Conservation (phyloP, 1,140 invertebrate species). For the Cryptotermes secundus region DNA sequence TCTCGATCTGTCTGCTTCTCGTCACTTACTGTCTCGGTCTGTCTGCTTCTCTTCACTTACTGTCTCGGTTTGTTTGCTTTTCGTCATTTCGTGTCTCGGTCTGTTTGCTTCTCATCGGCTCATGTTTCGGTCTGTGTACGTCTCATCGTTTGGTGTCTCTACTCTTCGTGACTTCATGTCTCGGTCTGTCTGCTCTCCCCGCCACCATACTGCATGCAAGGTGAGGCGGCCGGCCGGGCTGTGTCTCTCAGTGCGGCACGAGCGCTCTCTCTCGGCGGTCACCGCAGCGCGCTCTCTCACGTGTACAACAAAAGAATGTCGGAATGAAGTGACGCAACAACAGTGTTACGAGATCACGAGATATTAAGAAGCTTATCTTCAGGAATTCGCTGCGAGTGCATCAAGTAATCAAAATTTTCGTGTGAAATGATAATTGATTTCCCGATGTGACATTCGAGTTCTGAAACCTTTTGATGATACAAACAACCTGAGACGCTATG, state of each 20-base stretch:
- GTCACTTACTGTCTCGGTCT: not conserved
- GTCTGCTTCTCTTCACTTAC: not conserved
- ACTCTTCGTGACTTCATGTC: not conserved
- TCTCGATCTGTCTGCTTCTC: not conserved
- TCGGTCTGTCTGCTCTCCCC: not conserved
- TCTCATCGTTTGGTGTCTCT: not conserved
- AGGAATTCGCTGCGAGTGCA: not conserved
- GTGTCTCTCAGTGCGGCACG: not conserved
- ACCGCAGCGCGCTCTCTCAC: not conserved
- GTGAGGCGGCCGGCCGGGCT: not conserved
- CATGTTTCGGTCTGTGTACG: not conserved
- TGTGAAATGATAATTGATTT: not conserved
- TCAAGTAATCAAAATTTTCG: not conserved
- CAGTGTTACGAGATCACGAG: too few relatives aligned
- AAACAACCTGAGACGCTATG: not conserved
- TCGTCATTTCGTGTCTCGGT: not conserved
- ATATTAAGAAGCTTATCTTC: not conserved
- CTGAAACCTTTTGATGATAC: not conserved
- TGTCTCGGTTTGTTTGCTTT: not conserved
- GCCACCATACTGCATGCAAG: not conserved
- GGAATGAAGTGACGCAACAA: not conserved
- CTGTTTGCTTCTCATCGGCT: not conserved
- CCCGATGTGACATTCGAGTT: not conserved
- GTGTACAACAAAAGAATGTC: not conserved
- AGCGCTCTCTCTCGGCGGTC: not conserved